Evolutionary conservation across 1,140 invertebrate species (phyloP), one percentile per base, ranked within the genome.

Genomic region (Euura lappo): DNA sequence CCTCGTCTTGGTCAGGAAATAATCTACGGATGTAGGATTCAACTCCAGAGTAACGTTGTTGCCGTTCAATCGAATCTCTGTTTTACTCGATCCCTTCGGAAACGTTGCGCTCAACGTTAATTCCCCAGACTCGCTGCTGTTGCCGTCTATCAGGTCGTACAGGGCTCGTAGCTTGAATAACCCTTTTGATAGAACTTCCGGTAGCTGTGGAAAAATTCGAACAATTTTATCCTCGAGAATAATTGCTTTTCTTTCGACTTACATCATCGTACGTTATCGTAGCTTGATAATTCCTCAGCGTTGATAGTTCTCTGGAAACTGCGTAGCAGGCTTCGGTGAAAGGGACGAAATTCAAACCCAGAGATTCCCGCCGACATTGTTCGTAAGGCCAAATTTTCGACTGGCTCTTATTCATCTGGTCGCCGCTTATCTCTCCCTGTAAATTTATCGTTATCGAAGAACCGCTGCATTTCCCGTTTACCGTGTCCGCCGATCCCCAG

Each of bases 301-400:
- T 87, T 2, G 86, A 87, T 60, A 88, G 76, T 78, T 87, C 85
- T 72, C 75, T 82, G 4, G 86, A 87, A 44, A 76, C 79, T 78
- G 84, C 80, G 71, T 87, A 86, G 75, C 87, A 88, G 60, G 85
- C 84, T 68, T 84, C 79, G 1, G 85, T 83, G 43, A 82, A 87
- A 43, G 84, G 83, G 4, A 81, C 67, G 46, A 80, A 78, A 13
- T 10, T 72, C 71, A 84, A 86, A 7, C 71, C 80, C 68, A 77
- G 70, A 4, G 78, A 75, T 68, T 83, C 76, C 44, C 79, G 69
- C 51, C 78, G 75, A 73, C 86, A 88, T 65, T 84, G 76, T 42
- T 77, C 75, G 66, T 86, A 87, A 7, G 86, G 87, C 86, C 86
- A 87, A 8, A 71, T 75, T 65, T 80, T 51, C 11, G 73, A 71